Percentiles rank a stretch among this genome's conserved stretches.
These are phyloP conservation scores for Otis tarda DNA, from an alignment of 2,113 vertebrate genomes.

Conservation along the genomic window DNA sequence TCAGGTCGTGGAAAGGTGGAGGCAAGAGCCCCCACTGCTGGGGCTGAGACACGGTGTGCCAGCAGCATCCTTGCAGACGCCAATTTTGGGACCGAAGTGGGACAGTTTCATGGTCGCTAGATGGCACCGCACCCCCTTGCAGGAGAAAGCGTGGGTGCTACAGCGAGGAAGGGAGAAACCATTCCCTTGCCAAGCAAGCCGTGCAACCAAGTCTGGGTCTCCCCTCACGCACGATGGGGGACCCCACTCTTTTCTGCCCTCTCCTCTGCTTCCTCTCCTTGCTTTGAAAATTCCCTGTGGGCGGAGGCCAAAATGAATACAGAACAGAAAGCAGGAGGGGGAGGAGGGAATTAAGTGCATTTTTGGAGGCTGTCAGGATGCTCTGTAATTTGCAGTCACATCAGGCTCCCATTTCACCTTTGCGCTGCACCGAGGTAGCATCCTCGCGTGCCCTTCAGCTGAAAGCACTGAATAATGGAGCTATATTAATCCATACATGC, in stretches of 20 bases:
- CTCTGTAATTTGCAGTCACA: not conserved
- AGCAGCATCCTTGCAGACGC: not conserved
- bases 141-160: not conserved
- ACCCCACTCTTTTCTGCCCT: not conserved
- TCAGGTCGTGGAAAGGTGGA: too few relatives aligned
- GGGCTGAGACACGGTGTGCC: fast-evolving
- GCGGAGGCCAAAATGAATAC: not conserved
- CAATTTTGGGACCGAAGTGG: not conserved
- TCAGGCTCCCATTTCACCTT: not conserved
- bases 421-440: not conserved
- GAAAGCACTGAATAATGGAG: not conserved
- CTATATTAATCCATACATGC: not conserved
- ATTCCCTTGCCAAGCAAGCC: fast-evolving
- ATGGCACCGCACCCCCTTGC: constrained; percentile 27
- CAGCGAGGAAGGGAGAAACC: fast-evolving
- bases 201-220: not conserved
- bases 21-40: fast-evolving
- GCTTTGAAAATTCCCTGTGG: not conserved
- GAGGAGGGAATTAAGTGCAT: not conserved
- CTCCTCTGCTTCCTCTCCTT: not conserved
- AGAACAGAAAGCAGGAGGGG: not conserved
- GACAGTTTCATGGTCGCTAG: not conserved
- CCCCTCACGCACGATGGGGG: not conserved
- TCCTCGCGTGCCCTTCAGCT: not conserved
- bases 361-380: not conserved